Percentiles rank a stretch among this genome's conserved stretches.
Evolutionary conservation across 2,797 vertebrate species (phyloP).

Genomic region (Smutsia temminckii): DNA sequence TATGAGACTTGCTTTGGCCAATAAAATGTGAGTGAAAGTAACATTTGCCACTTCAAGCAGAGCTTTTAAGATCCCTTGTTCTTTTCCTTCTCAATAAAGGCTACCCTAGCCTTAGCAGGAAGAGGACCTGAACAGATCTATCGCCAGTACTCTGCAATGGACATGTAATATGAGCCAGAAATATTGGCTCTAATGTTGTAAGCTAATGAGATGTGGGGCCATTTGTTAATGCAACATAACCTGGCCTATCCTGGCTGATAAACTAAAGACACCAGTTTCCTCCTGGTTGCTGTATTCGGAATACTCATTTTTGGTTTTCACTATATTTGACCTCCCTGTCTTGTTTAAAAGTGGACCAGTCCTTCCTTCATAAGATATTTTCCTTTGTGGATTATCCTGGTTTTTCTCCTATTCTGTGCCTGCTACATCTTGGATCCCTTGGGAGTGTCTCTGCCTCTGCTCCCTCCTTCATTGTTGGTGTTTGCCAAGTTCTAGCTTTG

Average conservation of each 20-base stretch:
- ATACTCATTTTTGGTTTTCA: background rate
- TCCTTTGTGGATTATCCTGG: background rate
- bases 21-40: background rate
- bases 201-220: background rate
- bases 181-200: background rate
- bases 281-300: background rate
- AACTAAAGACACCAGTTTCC: background rate
- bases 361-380: background rate
- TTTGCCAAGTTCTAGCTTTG: background rate
- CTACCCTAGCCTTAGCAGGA: background rate
- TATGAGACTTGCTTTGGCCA: background rate
- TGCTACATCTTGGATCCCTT: background rate
- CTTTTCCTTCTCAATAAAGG: background rate
- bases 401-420: background rate
- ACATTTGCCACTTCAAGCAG: background rate
- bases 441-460: background rate
- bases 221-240: background rate
- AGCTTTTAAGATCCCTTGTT: background rate
- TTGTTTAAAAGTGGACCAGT: background rate
- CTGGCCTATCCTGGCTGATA: background rate
- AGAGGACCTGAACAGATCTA: background rate
- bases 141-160: background rate
- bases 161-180: background rate
- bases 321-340: background rate
- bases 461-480: background rate